phyloP scores from a whole-genome alignment of 2,113 vertebrate genomes.

The Steatornis caripensis region DNA sequence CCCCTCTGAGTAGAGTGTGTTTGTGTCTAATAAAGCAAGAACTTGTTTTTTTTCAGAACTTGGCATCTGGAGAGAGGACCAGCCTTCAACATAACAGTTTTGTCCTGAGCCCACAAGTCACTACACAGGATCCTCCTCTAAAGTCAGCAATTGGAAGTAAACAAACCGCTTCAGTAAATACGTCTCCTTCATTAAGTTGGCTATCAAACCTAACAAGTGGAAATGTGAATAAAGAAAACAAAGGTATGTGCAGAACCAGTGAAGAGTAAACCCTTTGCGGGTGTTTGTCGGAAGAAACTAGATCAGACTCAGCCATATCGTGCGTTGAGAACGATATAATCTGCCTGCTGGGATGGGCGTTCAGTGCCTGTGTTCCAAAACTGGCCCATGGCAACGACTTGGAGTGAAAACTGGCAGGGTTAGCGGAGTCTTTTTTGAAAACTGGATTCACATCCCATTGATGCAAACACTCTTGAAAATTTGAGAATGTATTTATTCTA shows the following conservation, averaged over 20 bases:
- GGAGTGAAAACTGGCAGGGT: neutral
- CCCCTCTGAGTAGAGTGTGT: neutral
- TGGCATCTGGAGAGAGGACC: slow-evolving; percentile 58
- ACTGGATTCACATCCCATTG: neutral
- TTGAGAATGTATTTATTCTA: neutral
- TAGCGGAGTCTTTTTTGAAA: neutral
- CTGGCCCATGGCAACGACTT: neutral
- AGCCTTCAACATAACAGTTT: slow-evolving; percentile 50
- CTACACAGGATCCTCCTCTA: slow-evolving; percentile 15
- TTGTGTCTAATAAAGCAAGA: neutral
- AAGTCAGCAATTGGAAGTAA: slow-evolving; percentile 56
- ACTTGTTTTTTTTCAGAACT: slow-evolving; percentile 47
- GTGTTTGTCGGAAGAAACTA: neutral
- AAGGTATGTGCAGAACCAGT: slow-evolving; percentile 59
- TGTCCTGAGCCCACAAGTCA: slow-evolving; percentile 13
- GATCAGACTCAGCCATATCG: neutral
- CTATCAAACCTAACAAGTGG: slow-evolving; percentile 71
- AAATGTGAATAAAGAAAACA: slow-evolving; percentile 79
- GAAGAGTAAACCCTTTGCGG: neutral
- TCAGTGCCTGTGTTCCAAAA: neutral
- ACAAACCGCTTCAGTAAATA: slow-evolving; percentile 36
- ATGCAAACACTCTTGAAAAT: neutral
- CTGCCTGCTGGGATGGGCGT: neutral
- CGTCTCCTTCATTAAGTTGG: slow-evolving; percentile 71
- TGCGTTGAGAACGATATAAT: neutral